Evolutionary conservation across 1,140 invertebrate genomes (phyloP).

Genomic region (Cepaea nemoralis): DNA sequence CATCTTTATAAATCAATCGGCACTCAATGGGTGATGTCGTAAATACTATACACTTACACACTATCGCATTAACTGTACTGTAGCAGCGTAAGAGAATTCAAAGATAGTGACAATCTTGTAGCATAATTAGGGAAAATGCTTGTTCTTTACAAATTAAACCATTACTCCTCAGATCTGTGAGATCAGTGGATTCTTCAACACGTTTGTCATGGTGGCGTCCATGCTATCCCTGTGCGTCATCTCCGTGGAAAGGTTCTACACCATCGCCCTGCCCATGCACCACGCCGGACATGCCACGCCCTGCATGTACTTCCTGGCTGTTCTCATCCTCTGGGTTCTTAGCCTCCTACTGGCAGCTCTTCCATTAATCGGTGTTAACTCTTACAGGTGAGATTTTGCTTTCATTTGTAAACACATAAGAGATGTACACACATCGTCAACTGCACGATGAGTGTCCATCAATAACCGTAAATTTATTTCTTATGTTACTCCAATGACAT

Average conservation of each 20-base stretch:
- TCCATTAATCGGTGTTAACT: constrained; percentile 35
- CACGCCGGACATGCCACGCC: constrained; percentile 44
- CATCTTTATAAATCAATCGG: no score
- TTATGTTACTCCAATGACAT: no score
- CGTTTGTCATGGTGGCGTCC: constrained; percentile 37
- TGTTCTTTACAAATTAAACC: no score
- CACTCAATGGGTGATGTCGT: no score
- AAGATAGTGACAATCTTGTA: no score
- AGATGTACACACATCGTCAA: no score
- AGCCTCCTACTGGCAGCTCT: constrained; percentile 13
- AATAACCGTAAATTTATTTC: no score
- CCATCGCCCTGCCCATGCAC: constrained; percentile 47
- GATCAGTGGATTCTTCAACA: constrained; percentile 29
- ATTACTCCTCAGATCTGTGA: constrained; percentile 16
- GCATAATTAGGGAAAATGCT: no score
- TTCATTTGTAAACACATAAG: background rate
- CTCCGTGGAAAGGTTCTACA: constrained; percentile 43
- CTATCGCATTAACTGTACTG: no score
- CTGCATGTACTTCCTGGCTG: background rate
- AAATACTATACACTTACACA: no score
- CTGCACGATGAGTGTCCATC: no score
- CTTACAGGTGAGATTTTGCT: constrained; percentile 25
- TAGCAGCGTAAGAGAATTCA: no score
- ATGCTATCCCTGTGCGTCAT: constrained; percentile 41
- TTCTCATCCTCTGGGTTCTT: constrained; percentile 32